Base-by-base conservation (phyloP, 2,797 vertebrate species). In the Scolopax bukidnonensis region DNA sequence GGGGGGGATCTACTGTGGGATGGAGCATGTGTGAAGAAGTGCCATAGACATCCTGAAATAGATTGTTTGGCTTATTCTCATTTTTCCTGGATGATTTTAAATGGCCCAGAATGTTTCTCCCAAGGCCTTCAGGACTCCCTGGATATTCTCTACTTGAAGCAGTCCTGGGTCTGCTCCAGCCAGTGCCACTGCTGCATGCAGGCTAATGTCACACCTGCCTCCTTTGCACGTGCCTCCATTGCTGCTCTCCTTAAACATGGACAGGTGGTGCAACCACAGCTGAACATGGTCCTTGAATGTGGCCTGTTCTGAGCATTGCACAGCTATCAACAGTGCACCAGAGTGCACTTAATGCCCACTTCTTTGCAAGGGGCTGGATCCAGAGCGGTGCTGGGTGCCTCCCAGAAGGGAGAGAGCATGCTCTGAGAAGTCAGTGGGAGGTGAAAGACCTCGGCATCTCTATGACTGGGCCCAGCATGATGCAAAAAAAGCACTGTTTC, bases 381-480 rank as follows among this genome's bases (percentile, higher is more conserved):
- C 21, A 48, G 63, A 41, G 20, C 0, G 4, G 27, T 51, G 57
- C 45, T 89, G 64, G 9, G 6, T 74, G 33, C 12, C 23, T 87
- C 45, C 32, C 25, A 5, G 83, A 27, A 40, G 11, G 12, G 10
- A 71, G 18, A 2, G 3, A 73, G 15, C 4, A 19, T 24, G 27
- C 16, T 73, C 57, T 48, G 40, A 59, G 45, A 14, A 74, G 32
- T 71, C 81, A 87, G 77, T 61, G 63, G 87, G 84, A 96, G 51
- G n/a, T 75, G 60, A 94, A 95, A 94, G 87, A 80, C 21, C 48
- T 75, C 56, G 82, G 68, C 50, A 77, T 87, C 70, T 84, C 48
- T 70, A 53, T 50, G 16, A 61, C 51, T 74, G 41, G 48, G 36
- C 91, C 38, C 96, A 95, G 91, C 25, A 1, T 89, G 94, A 30